A percentile compares a stretch with the other conserved stretches of the same genome.
These are phyloP conservation scores for Cryptotis parvus DNA, from an alignment of 2,113 vertebrate species.

Conservation along the genomic window DNA sequence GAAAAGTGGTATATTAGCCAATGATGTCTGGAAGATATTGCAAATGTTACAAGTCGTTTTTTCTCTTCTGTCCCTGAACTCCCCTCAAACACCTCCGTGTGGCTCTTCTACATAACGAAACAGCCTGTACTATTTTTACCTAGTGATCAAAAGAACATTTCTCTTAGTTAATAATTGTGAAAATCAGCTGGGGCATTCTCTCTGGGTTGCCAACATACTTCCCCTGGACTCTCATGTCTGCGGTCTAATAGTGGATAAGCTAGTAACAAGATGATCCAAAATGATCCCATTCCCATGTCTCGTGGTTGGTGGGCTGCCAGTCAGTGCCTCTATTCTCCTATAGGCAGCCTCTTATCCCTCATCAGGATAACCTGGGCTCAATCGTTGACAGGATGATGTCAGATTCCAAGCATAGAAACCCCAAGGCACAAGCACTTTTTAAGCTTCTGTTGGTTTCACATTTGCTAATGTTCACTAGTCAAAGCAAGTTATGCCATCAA, in stretches of 20 bases:
- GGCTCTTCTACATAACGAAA: slow-evolving; percentile 36
- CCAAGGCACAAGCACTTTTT: neutral
- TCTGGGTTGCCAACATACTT: slow-evolving; percentile 17
- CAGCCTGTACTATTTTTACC: neutral
- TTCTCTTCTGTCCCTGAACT: neutral
- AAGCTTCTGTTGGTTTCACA: neutral
- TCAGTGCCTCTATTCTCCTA: neutral
- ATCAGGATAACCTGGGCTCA: neutral
- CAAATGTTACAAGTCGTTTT: neutral
- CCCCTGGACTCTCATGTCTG: neutral
- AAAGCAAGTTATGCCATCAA: slow-evolving; percentile 1
- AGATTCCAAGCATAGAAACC: slow-evolving; percentile 16
- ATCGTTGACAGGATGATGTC: neutral
- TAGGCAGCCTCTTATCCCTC: neutral
- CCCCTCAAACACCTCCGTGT: neutral
- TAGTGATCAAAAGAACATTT: slow-evolving; percentile 2
- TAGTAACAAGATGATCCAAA: neutral
- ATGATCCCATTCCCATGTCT: neutral
- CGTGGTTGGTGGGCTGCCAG: neutral
- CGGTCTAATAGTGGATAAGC: neutral
- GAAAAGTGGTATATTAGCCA: slow-evolving; percentile 17
- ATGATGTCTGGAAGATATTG: neutral
- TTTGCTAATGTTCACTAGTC: neutral
- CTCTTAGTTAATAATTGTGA: slow-evolving; percentile 11
- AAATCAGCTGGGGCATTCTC: neutral